Conservation (phyloP, 2,797 vertebrate genomes). For the Lepilemur septentrionalis region DNA sequence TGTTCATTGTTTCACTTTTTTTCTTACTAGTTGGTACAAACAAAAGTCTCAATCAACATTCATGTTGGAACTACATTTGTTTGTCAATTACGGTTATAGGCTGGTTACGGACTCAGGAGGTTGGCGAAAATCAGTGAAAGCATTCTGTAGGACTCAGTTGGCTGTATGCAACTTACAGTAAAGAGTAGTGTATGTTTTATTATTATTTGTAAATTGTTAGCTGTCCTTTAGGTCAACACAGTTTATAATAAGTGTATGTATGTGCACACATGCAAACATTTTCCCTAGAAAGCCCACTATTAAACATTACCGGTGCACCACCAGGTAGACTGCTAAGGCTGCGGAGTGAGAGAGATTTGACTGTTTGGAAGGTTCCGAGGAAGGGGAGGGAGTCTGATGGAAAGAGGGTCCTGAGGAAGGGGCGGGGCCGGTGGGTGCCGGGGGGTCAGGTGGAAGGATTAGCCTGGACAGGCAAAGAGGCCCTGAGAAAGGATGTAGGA, state of each 20-base stretch:
- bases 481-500: too few species aligned
- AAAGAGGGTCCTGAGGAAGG: neutral
- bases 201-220: constrained; percentile 16
- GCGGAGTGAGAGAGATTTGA: neutral
- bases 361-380: neutral
- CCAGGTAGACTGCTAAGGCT: neutral
- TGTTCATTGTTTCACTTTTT: constrained; percentile 10
- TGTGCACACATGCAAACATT: neutral
- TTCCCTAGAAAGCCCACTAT: neutral
- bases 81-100: neutral
- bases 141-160: neutral
- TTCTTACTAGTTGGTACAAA: neutral
- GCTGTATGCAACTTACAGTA: neutral
- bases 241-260: neutral
- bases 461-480: neutral
- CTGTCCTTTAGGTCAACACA: neutral
- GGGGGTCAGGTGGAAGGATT: neutral
- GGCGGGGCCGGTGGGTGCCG: too few species aligned
- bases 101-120: neutral
- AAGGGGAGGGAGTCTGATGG: neutral
- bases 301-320: neutral
- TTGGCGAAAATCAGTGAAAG: constrained; percentile 12
- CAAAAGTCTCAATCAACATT: neutral
- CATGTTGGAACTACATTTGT: neutral
- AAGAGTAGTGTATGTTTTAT: neutral